Evolutionary conservation across 2,888 invertebrate species (phyloP), one percentile per base, ranked within the genome.

Genomic region (Spodoptera picta): DNA sequence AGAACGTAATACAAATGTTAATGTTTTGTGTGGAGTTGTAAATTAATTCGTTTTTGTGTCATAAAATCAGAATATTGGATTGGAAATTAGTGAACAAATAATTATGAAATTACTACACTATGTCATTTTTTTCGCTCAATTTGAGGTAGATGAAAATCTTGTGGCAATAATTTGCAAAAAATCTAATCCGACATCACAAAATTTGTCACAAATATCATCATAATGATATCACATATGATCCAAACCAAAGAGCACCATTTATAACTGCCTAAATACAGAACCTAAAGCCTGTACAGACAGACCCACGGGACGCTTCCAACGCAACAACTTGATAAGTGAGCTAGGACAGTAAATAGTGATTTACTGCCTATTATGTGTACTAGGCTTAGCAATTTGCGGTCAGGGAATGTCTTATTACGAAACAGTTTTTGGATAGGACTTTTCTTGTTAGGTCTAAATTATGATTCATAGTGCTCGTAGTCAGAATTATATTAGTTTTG

Each of bases 321-420:
- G 49, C 66, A 71, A 76, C 79, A 60, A 74, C 75, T 73, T 77
- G 80, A 80, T 73, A 73, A 73, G 69, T 77, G 63, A 65, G 69
- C 65, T 66, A 59, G 69, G 77, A 79, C 68, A 69, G 72, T 77
- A 80, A 83, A 85, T 80, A 77, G 77, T 86, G 84, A 87, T 86
- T 85, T 86, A 87, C 75, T 63, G 70, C 75, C 84, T 70, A 70
- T 73, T 75, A 69, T 70, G 77, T 73, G 75, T 61, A 60, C 80
- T 62, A 63, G 72, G 64, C 65, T 57, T 59, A 64, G 74, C 73
- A 74, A 68, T 72, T 73, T 76, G 73, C 63, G 74, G 76, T 69
- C 60, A 67, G 48, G 56, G 51, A 49, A 65, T 58, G 68, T 73
- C 76, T 72, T 68, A 75, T 74, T 70, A 71, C 58, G 62, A 65